Base-by-base conservation (phyloP, 2,797 vertebrate species). In the Ceyx erithaca region DNA sequence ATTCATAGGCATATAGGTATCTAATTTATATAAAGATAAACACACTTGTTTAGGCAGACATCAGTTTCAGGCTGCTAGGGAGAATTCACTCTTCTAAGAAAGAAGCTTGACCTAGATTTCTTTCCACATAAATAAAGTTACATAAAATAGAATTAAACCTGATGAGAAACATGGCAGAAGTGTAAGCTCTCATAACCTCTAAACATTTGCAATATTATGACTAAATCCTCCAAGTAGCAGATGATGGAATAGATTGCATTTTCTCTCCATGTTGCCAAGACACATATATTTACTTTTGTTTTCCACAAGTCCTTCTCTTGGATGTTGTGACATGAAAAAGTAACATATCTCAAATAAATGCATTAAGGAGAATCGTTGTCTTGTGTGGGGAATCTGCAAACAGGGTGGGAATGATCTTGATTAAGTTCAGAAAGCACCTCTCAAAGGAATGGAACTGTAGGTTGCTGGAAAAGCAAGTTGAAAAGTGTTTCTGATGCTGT, bases 131-230 rank as follows among this genome's bases (percentile, higher is more conserved):
- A 83, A 71, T n/a, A 40, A 73, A 84, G 37, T 54, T 80, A 26
- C 52, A 90, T 71, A 73, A 91, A 89, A 72, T 35, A 80, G 62
- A 85, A 87, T 62, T 87, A 84, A 80, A 69, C 28, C 43, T 80
- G 22, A 58, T 84, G 75, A 93, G 71, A 87, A 90, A 90, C 0
- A 3, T 41, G 48, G 41, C 5, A 58, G 26, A 54, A 86, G 15
- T 55, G 14, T 71, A 85, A 80, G 45, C 43, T 87, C 87, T 83
- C 46, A 15, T 55, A 72, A 80, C 40, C 85, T 10, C 30, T 68
- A 89, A 84, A 81, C 40, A n/a, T 77, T 83, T 87, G 49, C 52
- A 84, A 59, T 52, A 79, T 79, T 80, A 63, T 2, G 1, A 58
- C 70, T 88, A 91, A 83, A 81, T 84, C 63, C 55, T 93, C 73